phyloP scores from a whole-genome alignment of 2,113 vertebrate genomes.

The Parotia lawesii region DNA sequence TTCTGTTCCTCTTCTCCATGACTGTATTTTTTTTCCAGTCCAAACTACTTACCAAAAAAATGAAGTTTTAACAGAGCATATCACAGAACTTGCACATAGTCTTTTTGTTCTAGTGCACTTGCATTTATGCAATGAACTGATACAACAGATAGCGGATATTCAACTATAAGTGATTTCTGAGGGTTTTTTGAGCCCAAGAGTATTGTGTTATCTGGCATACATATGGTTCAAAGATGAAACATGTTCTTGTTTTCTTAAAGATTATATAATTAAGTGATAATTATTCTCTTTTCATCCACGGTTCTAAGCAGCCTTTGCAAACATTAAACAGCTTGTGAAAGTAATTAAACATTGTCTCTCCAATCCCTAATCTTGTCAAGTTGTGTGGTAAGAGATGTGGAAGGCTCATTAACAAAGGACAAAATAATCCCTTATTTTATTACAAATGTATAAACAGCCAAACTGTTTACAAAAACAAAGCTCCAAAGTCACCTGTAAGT shows the following conservation, averaged over 20 bases:
- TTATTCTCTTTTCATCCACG: background rate
- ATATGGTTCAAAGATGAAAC: background rate
- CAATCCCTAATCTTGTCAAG: background rate
- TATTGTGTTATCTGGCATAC: background rate
- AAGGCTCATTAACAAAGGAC: background rate
- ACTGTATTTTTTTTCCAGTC: background rate
- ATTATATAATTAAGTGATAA: slow-evolving; percentile 13
- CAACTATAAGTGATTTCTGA: background rate
- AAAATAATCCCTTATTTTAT: slow-evolving; percentile 13
- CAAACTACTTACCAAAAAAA: background rate
- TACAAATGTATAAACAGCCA: background rate
- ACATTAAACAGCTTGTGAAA: background rate
- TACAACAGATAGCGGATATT: background rate
- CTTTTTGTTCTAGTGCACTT: background rate
- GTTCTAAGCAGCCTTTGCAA: slow-evolving; percentile 7
- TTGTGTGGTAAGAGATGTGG: background rate
- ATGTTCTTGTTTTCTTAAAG: background rate
- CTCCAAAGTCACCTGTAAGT: background rate
- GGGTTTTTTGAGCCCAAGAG: background rate
- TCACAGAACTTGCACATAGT: background rate
- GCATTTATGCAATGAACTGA: background rate
- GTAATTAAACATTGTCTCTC: slow-evolving; percentile 21
- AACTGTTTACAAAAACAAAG: background rate
- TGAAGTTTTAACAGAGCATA: background rate
- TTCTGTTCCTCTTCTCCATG: background rate